phyloP scores from a whole-genome alignment of 2,113 vertebrate genomes.

The Uropsilus gracilis region DNA sequence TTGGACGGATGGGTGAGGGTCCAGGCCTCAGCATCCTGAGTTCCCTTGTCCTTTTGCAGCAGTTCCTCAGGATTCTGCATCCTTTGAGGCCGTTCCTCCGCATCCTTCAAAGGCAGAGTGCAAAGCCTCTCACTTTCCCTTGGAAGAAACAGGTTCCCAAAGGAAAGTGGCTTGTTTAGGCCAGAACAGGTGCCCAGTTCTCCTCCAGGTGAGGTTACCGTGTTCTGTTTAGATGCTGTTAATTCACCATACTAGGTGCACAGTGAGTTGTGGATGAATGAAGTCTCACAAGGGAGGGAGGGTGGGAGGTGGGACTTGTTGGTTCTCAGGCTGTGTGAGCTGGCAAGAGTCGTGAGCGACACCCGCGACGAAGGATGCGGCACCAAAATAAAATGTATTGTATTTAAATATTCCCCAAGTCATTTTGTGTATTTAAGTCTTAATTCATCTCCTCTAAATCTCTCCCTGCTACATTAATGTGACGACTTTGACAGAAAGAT shows the following conservation, averaged over 20 bases:
- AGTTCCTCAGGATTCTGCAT: background rate
- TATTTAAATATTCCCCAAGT: constrained; percentile 87
- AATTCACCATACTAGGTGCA: background rate
- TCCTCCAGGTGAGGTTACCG: background rate
- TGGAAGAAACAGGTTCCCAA: background rate
- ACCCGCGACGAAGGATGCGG: constrained; percentile 36
- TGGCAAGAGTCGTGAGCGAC: constrained; percentile 40
- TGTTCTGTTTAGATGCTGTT: background rate
- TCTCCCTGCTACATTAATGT: constrained; percentile 83
- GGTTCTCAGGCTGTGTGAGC: background rate
- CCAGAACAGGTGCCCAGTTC: background rate
- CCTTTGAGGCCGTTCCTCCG: background rate
- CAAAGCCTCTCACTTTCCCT: background rate
- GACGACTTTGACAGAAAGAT: constrained; percentile 88
- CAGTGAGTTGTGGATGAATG: background rate
- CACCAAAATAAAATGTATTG: constrained; percentile 83
- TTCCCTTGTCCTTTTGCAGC: background rate
- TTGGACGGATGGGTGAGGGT: background rate
- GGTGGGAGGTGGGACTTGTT: background rate
- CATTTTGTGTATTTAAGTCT: constrained; percentile 87
- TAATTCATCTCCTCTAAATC: constrained; percentile 88
- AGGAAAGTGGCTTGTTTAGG: background rate
- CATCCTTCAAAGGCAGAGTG: background rate
- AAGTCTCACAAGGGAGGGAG: no score
- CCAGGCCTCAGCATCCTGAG: background rate